Conservation (phyloP, 2,888 invertebrate genomes). For the Drosophila barbarae region DNA sequence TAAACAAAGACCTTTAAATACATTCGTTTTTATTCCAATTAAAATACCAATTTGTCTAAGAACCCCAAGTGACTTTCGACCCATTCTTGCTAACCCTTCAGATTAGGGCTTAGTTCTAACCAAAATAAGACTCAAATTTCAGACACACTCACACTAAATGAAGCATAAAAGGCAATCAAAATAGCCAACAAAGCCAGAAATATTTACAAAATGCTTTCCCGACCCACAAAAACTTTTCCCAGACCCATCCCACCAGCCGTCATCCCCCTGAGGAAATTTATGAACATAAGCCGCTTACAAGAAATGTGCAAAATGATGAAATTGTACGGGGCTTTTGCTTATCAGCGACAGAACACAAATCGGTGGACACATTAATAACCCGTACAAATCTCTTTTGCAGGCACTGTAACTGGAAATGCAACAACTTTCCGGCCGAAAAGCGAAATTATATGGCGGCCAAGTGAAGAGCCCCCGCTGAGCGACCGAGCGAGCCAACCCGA, state of each 20-base stretch:
- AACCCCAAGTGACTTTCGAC: neutral
- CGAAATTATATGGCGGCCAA: conserved; percentile 65
- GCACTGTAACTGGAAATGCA: conserved; percentile 63
- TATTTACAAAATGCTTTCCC: conserved; percentile 19
- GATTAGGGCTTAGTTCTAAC: neutral
- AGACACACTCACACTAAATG: conserved; percentile 15
- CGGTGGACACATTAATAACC: conserved; percentile 55
- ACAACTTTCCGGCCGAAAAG: conserved; percentile 40
- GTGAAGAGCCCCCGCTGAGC: conserved; percentile 40
- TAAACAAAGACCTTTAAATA: too few relatives aligned
- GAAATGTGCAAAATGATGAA: conserved; percentile 54
- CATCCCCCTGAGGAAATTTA: conserved; percentile 59
- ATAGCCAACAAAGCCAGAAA: conserved; percentile 20
- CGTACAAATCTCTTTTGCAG: conserved; percentile 63
- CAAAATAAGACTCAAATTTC: conserved; percentile 15
- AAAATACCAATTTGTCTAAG: neutral
- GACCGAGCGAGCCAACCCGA: conserved; percentile 33
- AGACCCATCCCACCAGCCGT: neutral
- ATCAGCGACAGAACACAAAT: conserved; percentile 72
- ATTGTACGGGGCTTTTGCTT: conserved; percentile 56
- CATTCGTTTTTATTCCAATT: neutral
- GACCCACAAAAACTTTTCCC: neutral
- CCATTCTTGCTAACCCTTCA: neutral
- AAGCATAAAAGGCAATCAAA: conserved; percentile 42
- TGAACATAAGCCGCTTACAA: conserved; percentile 74